Evolutionary conservation across 2,113 vertebrate species (phyloP), one percentile per base, ranked within the genome.

Genomic region (Eurystomus gularis): DNA sequence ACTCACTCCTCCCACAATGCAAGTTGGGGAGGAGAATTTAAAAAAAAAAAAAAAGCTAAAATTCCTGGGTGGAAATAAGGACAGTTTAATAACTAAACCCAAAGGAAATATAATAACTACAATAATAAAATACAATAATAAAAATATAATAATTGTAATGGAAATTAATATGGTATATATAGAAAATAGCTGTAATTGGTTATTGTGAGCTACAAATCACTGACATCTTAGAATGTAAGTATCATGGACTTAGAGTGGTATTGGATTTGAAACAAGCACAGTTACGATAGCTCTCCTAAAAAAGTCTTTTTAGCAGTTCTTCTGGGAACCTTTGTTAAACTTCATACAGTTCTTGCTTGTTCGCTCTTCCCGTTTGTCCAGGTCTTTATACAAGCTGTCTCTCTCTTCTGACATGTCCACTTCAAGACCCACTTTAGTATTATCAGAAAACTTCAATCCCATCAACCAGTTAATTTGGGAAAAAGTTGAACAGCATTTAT

Each of bases 401-500:
- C 5, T 57, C 4, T 20, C 24, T 68, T 58, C 37, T 62, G 29
- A 21, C 10, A 9, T 0, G 1, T 57, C 17, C 13, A 49, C 2
- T 10, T 72, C 17, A 4, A 9, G 6, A 24, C 11, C 6, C 21
- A 18, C 2, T 25, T 39, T 31, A 35, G 3, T 28, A 39, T 61
- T 44, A 55, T 28, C 40, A 62, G 57, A 14, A 65, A 70, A 51
- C 8, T 42, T 65, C 68, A 48, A 7, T 39, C 3, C 11, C 42
- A 54, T 42, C 12, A 64, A 31, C 6, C 31, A 58, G 8, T 40
- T 57, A 4, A 40, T 52, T 91, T 70, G 15, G 49, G 28, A 82
- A 82, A 29, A 23, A 31, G 4, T 31, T 65, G 31, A 39, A 49
- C 49, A 58, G 23, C 33, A 65, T 75, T 18, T 21, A 58, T 17